Conservation (phyloP, 2,888 invertebrate genomes). For the Tolmerus cingulatus region DNA sequence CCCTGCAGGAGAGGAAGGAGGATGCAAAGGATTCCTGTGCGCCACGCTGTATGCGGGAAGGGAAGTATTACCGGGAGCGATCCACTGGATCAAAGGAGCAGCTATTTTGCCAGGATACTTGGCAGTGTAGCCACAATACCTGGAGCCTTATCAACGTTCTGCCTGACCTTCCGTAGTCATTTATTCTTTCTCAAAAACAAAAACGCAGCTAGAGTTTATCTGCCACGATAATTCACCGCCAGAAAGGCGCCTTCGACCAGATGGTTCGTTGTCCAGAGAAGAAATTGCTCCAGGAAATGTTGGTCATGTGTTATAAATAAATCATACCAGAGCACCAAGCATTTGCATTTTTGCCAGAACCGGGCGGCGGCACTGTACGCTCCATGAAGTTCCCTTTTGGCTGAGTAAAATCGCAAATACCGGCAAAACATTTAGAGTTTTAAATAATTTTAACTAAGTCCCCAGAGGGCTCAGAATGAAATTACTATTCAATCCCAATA, state of each 20-base stretch:
- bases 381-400: neutral
- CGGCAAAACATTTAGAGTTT: neutral
- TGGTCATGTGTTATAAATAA: conserved; percentile 24
- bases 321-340: neutral
- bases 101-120: neutral
- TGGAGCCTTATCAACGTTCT: conserved; percentile 14
- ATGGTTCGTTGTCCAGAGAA: conserved; percentile 2
- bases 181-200: neutral
- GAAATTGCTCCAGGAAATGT: conserved; percentile 22
- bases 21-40: neutral
- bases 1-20: neutral
- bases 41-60: neutral
- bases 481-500: neutral
- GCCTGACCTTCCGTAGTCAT: neutral
- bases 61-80: neutral
- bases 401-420: neutral
- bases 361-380: neutral
- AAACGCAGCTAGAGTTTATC: conserved; percentile 14
- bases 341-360: conserved; percentile 1
- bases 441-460: neutral
- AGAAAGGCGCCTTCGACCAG: neutral
- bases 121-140: neutral
- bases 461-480: neutral
- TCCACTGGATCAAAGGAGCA: conserved; percentile 13
- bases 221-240: neutral